Conservation (phyloP, 2,797 vertebrate species). For the Hozukius guyotensis region DNA sequence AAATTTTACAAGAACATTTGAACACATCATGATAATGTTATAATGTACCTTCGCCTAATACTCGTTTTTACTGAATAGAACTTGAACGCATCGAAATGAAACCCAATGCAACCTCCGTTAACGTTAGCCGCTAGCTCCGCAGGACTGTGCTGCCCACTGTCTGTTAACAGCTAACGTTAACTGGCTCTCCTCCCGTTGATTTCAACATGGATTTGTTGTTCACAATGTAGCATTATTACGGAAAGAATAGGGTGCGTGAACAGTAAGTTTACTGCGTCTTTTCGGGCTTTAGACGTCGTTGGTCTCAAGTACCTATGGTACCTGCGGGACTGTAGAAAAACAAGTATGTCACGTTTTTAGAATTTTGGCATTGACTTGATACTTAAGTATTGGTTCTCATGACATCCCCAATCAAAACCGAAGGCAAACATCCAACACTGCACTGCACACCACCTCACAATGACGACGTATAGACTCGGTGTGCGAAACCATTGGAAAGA, state of each 20-base stretch:
- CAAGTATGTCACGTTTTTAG: too few species aligned
- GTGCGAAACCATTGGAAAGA: slow-evolving; percentile 4
- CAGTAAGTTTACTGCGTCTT: not conserved
- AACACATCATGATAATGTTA: not conserved
- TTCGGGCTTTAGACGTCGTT: not conserved
- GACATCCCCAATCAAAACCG: not conserved
- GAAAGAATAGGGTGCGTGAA: not conserved
- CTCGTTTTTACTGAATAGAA: too few species aligned
- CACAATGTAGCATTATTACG: not conserved
- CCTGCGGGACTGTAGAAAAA: too few species aligned
- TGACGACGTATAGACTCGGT: not conserved
- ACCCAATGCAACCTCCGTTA: not conserved
- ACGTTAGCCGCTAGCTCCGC: not conserved
- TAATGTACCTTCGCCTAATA: too few species aligned
- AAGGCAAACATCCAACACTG: slow-evolving; percentile 32
- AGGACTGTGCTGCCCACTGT: not conserved
- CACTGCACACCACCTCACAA: slow-evolving; percentile 41
- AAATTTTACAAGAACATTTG: too few species aligned
- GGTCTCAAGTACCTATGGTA: not conserved
- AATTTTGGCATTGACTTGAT: too few species aligned
- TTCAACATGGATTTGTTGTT: not conserved
- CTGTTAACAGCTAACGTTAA: too few species aligned
- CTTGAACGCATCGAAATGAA: not conserved
- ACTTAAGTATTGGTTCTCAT: not conserved
- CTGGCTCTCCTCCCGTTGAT: too few species aligned